Conservation (phyloP, 2,888 invertebrate species). For the Agrochola macilenta region DNA sequence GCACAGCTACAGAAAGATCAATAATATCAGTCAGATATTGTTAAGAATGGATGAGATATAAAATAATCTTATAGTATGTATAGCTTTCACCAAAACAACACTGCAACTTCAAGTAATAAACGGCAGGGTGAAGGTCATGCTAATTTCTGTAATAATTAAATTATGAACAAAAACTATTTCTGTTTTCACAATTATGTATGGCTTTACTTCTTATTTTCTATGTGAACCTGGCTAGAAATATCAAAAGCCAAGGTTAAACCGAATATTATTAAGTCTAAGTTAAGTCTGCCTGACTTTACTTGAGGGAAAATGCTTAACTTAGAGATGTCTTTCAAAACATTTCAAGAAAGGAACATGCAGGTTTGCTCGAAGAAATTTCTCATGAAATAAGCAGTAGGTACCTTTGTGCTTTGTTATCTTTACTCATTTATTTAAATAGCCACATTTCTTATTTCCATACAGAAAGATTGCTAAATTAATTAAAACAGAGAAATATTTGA, state of each 20-base stretch:
- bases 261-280: background rate
- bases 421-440: too few relatives aligned
- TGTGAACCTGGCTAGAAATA: background rate
- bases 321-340: too few relatives aligned
- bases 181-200: conserved; percentile 7
- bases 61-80: background rate
- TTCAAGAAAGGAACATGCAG: too few relatives aligned
- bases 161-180: conserved; percentile 14
- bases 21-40: background rate
- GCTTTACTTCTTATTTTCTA: conserved; percentile 12
- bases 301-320: too few relatives aligned
- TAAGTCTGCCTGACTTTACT: background rate
- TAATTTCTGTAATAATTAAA: conserved; percentile 36
- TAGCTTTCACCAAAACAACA: background rate
- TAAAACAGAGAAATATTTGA: too few relatives aligned
- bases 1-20: background rate
- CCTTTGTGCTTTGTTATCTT: too few relatives aligned
- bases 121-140: background rate
- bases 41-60: background rate
- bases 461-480: too few relatives aligned
- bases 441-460: too few relatives aligned
- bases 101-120: background rate
- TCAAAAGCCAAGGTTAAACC: background rate
- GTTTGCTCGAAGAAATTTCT: too few relatives aligned
- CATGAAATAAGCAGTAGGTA: too few relatives aligned